Evolutionary conservation across 2,797 vertebrate species (phyloP).

Genomic region (Acanthis flammea): DNA sequence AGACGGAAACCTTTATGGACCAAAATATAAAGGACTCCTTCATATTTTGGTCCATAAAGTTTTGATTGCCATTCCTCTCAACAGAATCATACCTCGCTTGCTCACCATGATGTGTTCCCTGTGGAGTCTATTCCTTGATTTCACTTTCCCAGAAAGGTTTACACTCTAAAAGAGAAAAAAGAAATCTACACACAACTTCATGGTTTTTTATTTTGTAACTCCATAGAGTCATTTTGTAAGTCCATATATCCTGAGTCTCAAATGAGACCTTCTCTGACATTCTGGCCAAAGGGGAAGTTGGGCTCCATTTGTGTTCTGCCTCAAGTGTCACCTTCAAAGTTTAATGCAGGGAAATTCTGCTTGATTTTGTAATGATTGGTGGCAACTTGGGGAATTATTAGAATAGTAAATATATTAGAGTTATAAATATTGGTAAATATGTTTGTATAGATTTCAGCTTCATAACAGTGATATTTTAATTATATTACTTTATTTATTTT

Average conservation of each 20-base stretch:
- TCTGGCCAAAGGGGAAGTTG: neutral
- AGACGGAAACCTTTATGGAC: neutral
- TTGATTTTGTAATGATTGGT: conserved; percentile 24
- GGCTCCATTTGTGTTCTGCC: accelerated
- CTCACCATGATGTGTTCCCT: neutral
- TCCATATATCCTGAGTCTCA: neutral
- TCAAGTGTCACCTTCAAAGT: neutral
- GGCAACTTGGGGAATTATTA: neutral
- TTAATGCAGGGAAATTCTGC: neutral
- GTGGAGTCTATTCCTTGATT: neutral
- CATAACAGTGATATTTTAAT: conserved; percentile 59
- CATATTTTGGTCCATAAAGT: neutral
- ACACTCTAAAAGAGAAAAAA: neutral
- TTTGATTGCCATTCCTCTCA: neutral
- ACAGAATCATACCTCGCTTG: neutral
- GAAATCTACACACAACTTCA: neutral
- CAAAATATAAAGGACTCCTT: neutral
- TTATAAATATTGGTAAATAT: conserved; percentile 57
- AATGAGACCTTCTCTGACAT: neutral
- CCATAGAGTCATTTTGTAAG: neutral
- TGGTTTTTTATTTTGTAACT: neutral
- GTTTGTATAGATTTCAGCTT: conserved; percentile 67
- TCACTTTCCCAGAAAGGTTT: neutral
- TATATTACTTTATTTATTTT: conserved; percentile 66
- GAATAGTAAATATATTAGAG: conserved; percentile 54